phyloP scores from a whole-genome alignment of 2,888 invertebrate species.

The Macrophya alboannulata region DNA sequence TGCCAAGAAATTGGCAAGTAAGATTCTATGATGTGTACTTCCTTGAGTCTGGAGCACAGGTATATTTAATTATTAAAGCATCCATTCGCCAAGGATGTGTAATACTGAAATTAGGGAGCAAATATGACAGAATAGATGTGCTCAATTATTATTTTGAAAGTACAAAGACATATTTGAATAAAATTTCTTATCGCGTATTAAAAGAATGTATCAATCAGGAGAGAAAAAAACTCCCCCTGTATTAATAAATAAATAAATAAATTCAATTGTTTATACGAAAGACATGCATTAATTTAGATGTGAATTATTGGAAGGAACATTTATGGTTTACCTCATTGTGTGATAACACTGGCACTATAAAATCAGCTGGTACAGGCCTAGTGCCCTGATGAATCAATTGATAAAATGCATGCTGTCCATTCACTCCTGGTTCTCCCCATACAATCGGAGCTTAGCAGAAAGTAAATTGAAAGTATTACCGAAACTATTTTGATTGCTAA shows the following conservation, averaged over 20 bases:
- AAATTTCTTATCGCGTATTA: neutral
- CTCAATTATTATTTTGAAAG: too few species aligned
- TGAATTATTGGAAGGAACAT: too few species aligned
- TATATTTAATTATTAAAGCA: neutral
- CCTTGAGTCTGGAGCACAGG: constrained; percentile 80
- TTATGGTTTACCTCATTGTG: constrained; percentile 85
- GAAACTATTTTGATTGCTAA: constrained; percentile 5
- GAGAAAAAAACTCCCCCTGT: too few species aligned
- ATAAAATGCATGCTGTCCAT: constrained; percentile 99
- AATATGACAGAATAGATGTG: neutral
- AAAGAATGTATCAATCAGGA: neutral
- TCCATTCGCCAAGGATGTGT: neutral
- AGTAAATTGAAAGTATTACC: constrained; percentile 51
- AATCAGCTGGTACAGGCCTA: constrained; percentile 97
- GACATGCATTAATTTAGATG: too few species aligned
- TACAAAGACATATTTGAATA: too few species aligned
- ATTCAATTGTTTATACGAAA: too few species aligned
- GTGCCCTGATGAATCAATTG: constrained; percentile 98
- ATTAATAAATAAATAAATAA: too few species aligned
- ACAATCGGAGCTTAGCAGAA: constrained; percentile 76
- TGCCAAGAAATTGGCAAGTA: constrained; percentile 98
- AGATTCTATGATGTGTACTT: constrained; percentile 95
- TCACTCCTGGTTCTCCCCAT: constrained; percentile 99
- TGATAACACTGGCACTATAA: constrained; percentile 95
- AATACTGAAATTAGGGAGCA: neutral